Conservation (phyloP, 2,888 invertebrate genomes). For the Muscina levida region DNA sequence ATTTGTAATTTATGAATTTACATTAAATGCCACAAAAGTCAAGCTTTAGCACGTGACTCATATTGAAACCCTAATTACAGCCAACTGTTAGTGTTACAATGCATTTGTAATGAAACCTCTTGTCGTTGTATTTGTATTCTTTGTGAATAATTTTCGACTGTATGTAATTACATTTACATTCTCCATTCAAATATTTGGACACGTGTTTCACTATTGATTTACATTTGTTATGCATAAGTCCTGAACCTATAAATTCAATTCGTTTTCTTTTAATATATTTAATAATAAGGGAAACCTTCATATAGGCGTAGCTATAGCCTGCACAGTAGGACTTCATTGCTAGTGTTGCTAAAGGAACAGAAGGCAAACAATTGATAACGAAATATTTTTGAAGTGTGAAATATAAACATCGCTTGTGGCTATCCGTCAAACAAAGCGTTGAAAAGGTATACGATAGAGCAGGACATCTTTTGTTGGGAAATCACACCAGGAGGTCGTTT, state of each 20-base stretch:
- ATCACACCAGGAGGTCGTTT: too few relatives aligned
- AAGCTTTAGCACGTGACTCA: slow-evolving; percentile 1
- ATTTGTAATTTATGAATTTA: too few relatives aligned
- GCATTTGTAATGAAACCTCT: too few relatives aligned
- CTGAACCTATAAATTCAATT: background rate
- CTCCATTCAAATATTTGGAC: slow-evolving; percentile 2
- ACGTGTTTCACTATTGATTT: background rate
- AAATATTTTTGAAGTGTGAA: slow-evolving; percentile 45
- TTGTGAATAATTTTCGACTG: background rate
- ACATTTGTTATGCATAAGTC: background rate
- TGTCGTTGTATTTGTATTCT: too few relatives aligned
- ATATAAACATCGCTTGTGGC: slow-evolving; percentile 55
- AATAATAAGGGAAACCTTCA: background rate
- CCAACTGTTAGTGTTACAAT: background rate
- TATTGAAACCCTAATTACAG: background rate
- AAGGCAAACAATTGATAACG: background rate
- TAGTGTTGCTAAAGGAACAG: background rate
- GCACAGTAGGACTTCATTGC: slow-evolving; percentile 47
- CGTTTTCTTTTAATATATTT: background rate
- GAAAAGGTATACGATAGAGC: background rate
- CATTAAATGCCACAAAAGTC: background rate
- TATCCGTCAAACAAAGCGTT: slow-evolving; percentile 35
- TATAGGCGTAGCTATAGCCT: background rate
- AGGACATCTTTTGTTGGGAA: too few relatives aligned
- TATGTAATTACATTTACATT: too few relatives aligned